Evolutionary conservation across 2,888 invertebrate genomes (phyloP), one percentile per base, ranked within the genome.

Genomic region (Eledona agricola): DNA sequence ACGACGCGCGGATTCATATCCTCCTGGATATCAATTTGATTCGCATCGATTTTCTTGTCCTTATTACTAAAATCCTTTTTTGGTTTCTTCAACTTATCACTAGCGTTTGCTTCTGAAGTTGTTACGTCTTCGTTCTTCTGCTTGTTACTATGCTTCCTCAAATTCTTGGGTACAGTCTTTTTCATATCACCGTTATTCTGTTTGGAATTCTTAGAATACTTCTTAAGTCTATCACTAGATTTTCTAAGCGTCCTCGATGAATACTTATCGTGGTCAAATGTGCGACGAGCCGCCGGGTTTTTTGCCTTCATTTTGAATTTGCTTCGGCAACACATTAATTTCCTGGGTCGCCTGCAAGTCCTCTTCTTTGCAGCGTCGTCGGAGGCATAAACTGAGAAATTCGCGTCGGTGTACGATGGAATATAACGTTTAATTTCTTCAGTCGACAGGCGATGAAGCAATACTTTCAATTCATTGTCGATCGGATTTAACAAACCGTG

Each of bases 1-100:
- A 57, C 10, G 1, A 60, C 60, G 7, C 52, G 26, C 1, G 60
- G 60, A 23, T 53, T 55, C 46, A 51, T 51, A 10, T 45, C 9
- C 4, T 23, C 9, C 7, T 6, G 1, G 9, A 28, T 28, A 28
- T 40, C 40, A 28, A 26, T 20, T 17, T 34, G 32, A 7, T 37
- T 32, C 13, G 32, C 3, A 2, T 11, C 12, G 6, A 29, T 2
- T n/a, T 35, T 40, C 7, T 40, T 32, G 32, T 49, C 29, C 15
- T 49, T 25, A 34, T 46, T 35, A 16, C 15, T 11, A 13, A 26
- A 32, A 16, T 38, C 47, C 7, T 26, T 35, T 17, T 51, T 56
- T 45, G 35, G 43, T 20, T 43, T 43, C 12, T 40, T 40, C 29
- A 26, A 3, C 7, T 11, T 47, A 25, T 56, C 45, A 43, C 23